Evolutionary conservation across 2,888 invertebrate species (phyloP), one percentile per base, ranked within the genome.

Genomic region (Sclerodermus sp.): DNA sequence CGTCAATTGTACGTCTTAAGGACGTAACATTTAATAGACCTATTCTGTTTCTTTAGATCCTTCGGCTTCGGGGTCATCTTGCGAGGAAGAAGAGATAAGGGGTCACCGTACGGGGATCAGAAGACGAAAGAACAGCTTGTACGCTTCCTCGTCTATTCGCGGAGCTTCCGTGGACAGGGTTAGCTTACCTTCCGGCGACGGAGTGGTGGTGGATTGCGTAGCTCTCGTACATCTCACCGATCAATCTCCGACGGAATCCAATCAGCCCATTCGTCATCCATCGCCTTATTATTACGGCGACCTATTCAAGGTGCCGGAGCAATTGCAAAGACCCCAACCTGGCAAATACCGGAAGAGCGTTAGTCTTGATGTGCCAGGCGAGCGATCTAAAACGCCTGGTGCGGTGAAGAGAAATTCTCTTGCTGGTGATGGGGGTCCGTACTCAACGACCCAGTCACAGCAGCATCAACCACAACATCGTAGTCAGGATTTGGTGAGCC

Each of bases 201-300:
- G 56, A 10, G 57, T 63, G 4, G 62, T 58, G 6, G 59, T 73
- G 1, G 71, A 74, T 41, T 71, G 76, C 47, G 71, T 72, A 2
- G 75, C 74, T 15, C 46, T 74, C 37, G 69, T 74, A 2, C 74
- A 76, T 42, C 62, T 72, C 1, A 54, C 70, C 0, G 83, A 62
- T 78, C 83, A 53, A 47, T 81, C 81, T 9, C 81, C 81, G 9
- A 79, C 72, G 77, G 85, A 84, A 79, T 83, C 84, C 73, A 82
- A 10, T 81, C 84, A 55, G 74, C 83, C 58, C 2, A 64, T 75
- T 9, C 83, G 89, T 31, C 89, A 90, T 71, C 90, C 90, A 10
- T 91, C 90, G 49, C 90, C 91, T 1, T 91, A 91, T 72, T 91
- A 91, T 67, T 91, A 91, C 84, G 89, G 89, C 1, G 91, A 91